Evolutionary conservation across 2,797 vertebrate genomes (phyloP).

Genomic region (Nyctalus aviator): DNA sequence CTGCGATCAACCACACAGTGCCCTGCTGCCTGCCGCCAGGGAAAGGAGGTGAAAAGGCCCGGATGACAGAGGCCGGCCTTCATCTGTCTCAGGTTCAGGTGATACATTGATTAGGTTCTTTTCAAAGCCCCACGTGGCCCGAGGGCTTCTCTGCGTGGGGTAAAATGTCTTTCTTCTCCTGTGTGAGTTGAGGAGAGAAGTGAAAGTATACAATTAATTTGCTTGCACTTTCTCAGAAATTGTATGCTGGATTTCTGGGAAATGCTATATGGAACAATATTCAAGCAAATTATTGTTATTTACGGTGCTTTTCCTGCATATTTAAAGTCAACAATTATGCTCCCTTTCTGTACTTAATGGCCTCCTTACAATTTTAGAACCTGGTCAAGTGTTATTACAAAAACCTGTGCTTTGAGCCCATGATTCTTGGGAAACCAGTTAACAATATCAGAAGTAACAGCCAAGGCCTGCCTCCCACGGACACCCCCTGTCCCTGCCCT

Average conservation of each 20-base stretch:
- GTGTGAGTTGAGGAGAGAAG: conserved; percentile 83
- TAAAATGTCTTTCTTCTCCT: conserved; percentile 85
- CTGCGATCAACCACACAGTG: conserved; percentile 39
- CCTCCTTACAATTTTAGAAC: conserved; percentile 86
- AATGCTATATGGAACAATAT: conserved; percentile 84
- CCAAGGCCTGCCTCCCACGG: conserved; percentile 32
- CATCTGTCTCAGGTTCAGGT: conserved; percentile 87
- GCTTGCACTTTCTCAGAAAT: conserved; percentile 87
- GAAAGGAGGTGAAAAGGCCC: conserved; percentile 67
- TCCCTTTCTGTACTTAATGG: conserved; percentile 84
- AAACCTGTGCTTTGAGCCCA: conserved; percentile 70
- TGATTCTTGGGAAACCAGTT: conserved; percentile 73
- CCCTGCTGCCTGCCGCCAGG: conserved; percentile 73
- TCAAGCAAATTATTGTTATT: conserved; percentile 90
- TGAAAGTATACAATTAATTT: conserved; percentile 90
- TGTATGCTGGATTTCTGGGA: conserved; percentile 88
- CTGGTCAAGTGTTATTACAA: conserved; percentile 81
- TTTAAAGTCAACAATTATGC: conserved; percentile 88
- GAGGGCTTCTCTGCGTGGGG: conserved; percentile 78
- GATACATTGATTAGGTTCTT: conserved; percentile 87
- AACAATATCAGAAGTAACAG: conserved; percentile 58
- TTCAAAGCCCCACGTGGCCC: conserved; percentile 75
- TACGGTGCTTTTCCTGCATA: conserved; percentile 86
- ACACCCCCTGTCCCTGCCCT: background rate
- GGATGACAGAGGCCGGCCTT: conserved; percentile 75